phyloP scores from a whole-genome alignment of 2,113 vertebrate species.

The Anarrhichthys ocellatus region DNA sequence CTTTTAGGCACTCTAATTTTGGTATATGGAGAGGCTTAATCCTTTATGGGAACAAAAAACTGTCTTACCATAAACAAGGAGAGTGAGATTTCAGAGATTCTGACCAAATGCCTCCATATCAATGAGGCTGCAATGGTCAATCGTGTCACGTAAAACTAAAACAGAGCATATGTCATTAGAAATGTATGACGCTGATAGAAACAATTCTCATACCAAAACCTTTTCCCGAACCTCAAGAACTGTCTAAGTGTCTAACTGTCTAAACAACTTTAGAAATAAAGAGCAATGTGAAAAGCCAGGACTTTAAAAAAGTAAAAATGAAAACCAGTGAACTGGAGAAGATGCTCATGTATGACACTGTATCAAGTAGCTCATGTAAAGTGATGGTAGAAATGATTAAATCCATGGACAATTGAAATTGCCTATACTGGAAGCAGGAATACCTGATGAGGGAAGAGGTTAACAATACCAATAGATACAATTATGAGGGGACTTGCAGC shows the following conservation, averaged over 20 bases:
- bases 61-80: not conserved
- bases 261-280: not conserved
- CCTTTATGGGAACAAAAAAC: not conserved
- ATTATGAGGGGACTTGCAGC: not conserved
- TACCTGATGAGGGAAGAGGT: not conserved
- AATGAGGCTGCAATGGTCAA: not conserved
- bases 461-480: not conserved
- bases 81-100: not conserved
- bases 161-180: not conserved
- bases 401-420: slow-evolving; percentile 2
- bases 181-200: not conserved
- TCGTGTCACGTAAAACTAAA: not conserved
- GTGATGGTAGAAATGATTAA: not conserved
- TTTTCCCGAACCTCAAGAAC: not conserved
- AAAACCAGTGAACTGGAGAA: not conserved
- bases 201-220: not conserved
- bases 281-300: not conserved
- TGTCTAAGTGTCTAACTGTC: no score
- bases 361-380: not conserved
- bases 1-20: not conserved
- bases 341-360: no score
- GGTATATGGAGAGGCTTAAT: not conserved
- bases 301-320: not conserved
- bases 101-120: not conserved
- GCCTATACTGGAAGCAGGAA: not conserved